These are phyloP conservation scores for Xyrauchen texanus DNA, from an alignment of 2,113 vertebrate genomes.

Conservation along the genomic window DNA sequence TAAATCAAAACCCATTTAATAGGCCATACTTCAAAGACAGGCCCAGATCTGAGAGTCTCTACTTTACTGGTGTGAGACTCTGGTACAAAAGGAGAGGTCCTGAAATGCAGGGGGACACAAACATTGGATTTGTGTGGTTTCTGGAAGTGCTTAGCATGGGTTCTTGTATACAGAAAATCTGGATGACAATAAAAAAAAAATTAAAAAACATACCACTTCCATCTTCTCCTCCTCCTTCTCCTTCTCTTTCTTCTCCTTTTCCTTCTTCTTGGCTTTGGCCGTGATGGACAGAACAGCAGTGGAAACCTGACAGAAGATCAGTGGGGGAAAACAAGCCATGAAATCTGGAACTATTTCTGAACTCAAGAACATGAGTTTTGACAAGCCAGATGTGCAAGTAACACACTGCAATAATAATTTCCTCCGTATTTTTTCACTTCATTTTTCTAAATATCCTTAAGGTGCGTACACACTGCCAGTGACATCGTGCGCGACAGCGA, in stretches of 20 bases:
- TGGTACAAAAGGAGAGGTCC: neutral
- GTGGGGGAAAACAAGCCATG: neutral
- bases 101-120: neutral
- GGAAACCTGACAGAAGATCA: slow-evolving; percentile 81
- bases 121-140: neutral
- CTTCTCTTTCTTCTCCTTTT: slow-evolving; percentile 84
- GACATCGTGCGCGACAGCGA: no score
- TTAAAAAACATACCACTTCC: slow-evolving; percentile 93
- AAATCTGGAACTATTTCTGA: neutral
- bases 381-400: no score
- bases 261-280: slow-evolving; percentile 98
- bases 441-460: no score
- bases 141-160: neutral
- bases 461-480: no score
- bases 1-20: no score
- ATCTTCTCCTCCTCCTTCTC: slow-evolving; percentile 94
- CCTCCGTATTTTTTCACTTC: no score
- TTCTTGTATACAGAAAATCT: no score
- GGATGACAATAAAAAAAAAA: no score
- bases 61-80: no score
- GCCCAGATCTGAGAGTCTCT: no score
- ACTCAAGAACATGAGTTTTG: neutral
- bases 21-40: no score
- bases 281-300: slow-evolving; percentile 98
- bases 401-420: no score